Conservation (phyloP, 2,888 invertebrate genomes). For the Coelopa pilipes region DNA sequence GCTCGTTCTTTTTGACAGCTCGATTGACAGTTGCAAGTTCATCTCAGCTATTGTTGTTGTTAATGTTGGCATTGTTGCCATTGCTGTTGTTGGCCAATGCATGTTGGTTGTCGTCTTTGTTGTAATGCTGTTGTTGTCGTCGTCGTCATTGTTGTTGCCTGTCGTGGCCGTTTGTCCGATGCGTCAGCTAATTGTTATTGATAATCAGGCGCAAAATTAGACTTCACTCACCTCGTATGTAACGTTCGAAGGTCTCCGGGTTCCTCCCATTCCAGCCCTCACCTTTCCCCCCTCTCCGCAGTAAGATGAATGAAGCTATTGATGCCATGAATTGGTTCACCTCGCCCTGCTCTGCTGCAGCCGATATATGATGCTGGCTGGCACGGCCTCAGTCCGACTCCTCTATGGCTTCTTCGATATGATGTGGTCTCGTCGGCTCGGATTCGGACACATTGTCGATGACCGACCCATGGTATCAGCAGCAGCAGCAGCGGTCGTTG, state of each 20-base stretch:
- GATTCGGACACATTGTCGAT: slow-evolving; percentile 11
- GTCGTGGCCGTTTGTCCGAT: slow-evolving; percentile 41
- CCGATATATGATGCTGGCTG: neutral
- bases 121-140: too few species aligned
- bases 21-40: slow-evolving; percentile 39
- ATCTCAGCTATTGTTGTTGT: too few species aligned
- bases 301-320: slow-evolving; percentile 37
- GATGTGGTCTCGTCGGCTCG: neutral
- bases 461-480: neutral
- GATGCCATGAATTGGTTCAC: slow-evolving; percentile 17
- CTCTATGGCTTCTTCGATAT: neutral
- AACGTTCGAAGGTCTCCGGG: slow-evolving; percentile 9
- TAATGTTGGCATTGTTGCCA: slow-evolving; percentile 17
- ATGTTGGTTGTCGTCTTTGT: too few species aligned
- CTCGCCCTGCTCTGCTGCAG: neutral
- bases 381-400: neutral
- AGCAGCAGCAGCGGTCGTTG: neutral
- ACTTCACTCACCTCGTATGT: slow-evolving; percentile 35
- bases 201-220: slow-evolving; percentile 54
- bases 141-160: neutral
- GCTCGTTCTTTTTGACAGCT: slow-evolving; percentile 48
- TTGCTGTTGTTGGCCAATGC: neutral
- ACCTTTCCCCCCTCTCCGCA: neutral
- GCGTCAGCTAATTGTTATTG: slow-evolving; percentile 60
- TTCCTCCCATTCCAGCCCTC: too few species aligned